Base-by-base conservation (phyloP, 2,888 invertebrate genomes). In the Mythimna ferrago region DNA sequence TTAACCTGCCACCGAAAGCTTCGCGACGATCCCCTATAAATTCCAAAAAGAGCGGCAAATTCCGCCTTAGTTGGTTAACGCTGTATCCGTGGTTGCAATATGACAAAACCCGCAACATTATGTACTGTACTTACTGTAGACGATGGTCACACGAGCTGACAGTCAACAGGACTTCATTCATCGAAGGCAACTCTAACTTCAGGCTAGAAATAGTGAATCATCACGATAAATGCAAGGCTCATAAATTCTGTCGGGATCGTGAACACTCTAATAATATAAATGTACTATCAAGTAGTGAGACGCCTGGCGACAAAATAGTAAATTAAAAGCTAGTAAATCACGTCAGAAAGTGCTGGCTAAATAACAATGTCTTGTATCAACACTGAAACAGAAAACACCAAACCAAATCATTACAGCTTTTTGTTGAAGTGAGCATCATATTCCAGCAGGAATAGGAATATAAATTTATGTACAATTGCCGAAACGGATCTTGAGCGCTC, bases 191-290 rank as follows among this genome's bases (percentile, higher is more conserved):
- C 88, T 97, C 97, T 63, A 98, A 98, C 92, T 98, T 98, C 93
- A 96, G 98, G 68, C 94, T 98, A 78, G 98, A 98, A 94, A 98
- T 98, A 87, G 97, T 98, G 63, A 98, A 98, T 91, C 98, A 98
- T 92, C 98, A 98, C 89, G 97, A 98, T 91, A 98, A 97, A 90
- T 98, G 98, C 91, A 98, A 98, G 92, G 98, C 98, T 51, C 98
- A 98, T 91, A 97, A 97, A 85, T 92, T 98, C 87, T 98, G 98
- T 90, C 93, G 92, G 63, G 97, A 96, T 75, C 92, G 96, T 5
- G 97, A 97, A 86, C 85, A 82, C 66, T 81, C 86, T 10, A 87
- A 87, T 73, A 86, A 82, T 76, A 68, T 64, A 70, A 84, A 80
- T 77, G 51, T 73, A 21, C 66, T 66, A 41, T 64, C 75, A 76